Base-by-base conservation (phyloP, 1,140 invertebrate species). In the Bombus haemorrhoidalis region DNA sequence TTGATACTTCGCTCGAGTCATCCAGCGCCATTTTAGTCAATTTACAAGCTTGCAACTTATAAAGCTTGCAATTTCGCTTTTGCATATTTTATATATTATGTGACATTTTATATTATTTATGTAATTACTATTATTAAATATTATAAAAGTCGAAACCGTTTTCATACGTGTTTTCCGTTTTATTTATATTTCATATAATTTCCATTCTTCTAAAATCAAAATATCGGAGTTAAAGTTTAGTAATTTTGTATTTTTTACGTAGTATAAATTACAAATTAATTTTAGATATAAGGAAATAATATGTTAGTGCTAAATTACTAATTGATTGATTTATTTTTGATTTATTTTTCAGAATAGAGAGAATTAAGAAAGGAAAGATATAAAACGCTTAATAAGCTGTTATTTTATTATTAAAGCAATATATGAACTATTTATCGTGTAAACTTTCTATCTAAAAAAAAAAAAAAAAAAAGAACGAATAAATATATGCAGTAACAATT, bases 1-100 rank as follows among this genome's bases (percentile, higher is more conserved):
- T 94, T 93, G 93, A 90, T 91, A 92, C 92, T 85, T 91, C 82
- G 74, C 83, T 91, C 90, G 90, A 94, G 92, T 92, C 91, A 93
- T 78, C 89, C 89, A 92, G 87, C 91, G 92, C 93, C 93, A 94
- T 94, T 92, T 93, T 93, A 80, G 79, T 73, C 72, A 78, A 66
- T 64, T 81, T 81, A 39, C 68, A 85, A 64, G 76, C 25, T 85
- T 71, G 68, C 64, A 79, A 84, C 39, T 85, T 72, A 62, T 5
- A 41, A 53, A 85, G 79, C 73, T 69, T 80, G 74, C 47, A 62
- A 6, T 47, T 8, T 28, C 18, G 12, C 13, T 59, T 62, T 77
- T 68, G 25, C n/a, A 12, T 53, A 76, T 37, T 28, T 62, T n/a
- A 4, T 62, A n/a, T n/a, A 34, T 57, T 28, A 43, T 15, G 13